phyloP scores from a whole-genome alignment of 2,113 vertebrate species.

The Aspidoscelis tigris region DNA sequence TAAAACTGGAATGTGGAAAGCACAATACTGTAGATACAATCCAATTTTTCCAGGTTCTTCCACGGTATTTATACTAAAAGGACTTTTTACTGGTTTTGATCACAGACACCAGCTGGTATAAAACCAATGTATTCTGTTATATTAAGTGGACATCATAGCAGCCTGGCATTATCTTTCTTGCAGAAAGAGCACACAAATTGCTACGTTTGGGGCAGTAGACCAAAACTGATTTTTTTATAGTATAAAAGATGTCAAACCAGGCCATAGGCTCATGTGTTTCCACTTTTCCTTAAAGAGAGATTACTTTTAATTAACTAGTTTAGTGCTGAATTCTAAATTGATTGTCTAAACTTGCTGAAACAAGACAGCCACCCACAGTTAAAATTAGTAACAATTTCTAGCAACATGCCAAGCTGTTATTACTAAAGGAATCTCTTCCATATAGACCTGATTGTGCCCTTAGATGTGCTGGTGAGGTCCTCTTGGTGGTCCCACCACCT shows the following conservation, averaged over 20 bases:
- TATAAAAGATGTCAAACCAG: slow-evolving; percentile 1
- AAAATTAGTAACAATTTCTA: neutral
- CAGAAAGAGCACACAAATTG: neutral
- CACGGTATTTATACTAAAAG: neutral
- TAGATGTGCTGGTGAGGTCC: too few relatives aligned
- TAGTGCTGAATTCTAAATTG: too few relatives aligned
- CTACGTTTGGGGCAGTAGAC: neutral
- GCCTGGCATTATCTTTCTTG: neutral
- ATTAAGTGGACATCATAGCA: neutral
- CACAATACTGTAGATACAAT: neutral
- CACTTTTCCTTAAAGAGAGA: neutral
- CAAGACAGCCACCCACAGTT: neutral
- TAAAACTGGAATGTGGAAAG: slow-evolving; percentile 14
- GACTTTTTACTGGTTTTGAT: neutral
- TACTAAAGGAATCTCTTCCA: neutral
- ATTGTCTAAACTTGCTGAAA: neutral
- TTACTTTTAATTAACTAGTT: too few relatives aligned
- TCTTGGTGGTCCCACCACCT: too few relatives aligned
- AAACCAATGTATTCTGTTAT: slow-evolving; percentile 1
- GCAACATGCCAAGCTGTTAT: neutral
- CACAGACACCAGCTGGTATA: neutral
- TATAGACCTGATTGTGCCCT: too few relatives aligned
- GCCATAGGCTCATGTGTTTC: neutral
- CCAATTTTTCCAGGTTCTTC: neutral
- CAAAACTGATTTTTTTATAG: neutral